Evolutionary conservation across 2,888 invertebrate species (phyloP).

Genomic region (Perizoma flavofasciatum): DNA sequence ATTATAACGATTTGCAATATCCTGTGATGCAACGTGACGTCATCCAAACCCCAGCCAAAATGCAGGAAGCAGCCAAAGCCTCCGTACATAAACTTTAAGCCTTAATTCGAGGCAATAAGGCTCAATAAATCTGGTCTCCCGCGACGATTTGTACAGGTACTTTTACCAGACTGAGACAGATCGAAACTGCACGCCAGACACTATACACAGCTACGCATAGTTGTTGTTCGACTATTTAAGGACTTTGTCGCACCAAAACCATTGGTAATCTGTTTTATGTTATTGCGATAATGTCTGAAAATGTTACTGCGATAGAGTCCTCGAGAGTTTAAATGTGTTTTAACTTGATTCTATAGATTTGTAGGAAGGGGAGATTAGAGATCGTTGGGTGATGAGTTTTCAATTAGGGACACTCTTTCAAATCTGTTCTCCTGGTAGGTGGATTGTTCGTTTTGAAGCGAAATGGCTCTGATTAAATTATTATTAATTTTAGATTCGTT

Average conservation of each 20-base stretch:
- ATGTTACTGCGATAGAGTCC: slow-evolving; percentile 23
- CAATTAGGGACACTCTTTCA: slow-evolving; percentile 38
- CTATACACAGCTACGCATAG: slow-evolving; percentile 38
- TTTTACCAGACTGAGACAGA: slow-evolving; percentile 55
- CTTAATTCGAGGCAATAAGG: slow-evolving; percentile 22
- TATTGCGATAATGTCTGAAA: slow-evolving; percentile 19
- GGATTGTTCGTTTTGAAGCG: slow-evolving; percentile 33
- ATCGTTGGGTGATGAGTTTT: slow-evolving; percentile 42
- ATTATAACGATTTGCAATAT: slow-evolving; percentile 14
- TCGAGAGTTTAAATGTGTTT: slow-evolving; percentile 20
- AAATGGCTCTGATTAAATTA: slow-evolving; percentile 23
- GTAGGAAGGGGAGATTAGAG: slow-evolving; percentile 39
- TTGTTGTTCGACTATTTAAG: slow-evolving; percentile 25
- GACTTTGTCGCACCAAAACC: slow-evolving; percentile 26
- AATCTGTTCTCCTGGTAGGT: slow-evolving; percentile 32
- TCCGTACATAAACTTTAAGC: slow-evolving; percentile 12
- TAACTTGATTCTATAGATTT: slow-evolving; percentile 30
- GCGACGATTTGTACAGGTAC: slow-evolving; percentile 40
- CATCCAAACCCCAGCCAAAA: slow-evolving; percentile 33
- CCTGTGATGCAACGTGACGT: slow-evolving; percentile 39
- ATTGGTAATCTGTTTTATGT: slow-evolving; percentile 22
- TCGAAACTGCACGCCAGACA: slow-evolving; percentile 64
- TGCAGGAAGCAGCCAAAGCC: slow-evolving; percentile 33
- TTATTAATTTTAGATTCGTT: slow-evolving; percentile 23
- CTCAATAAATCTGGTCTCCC: slow-evolving; percentile 20